Conservation (phyloP, 2,888 invertebrate species). For the Biston stratarius region DNA sequence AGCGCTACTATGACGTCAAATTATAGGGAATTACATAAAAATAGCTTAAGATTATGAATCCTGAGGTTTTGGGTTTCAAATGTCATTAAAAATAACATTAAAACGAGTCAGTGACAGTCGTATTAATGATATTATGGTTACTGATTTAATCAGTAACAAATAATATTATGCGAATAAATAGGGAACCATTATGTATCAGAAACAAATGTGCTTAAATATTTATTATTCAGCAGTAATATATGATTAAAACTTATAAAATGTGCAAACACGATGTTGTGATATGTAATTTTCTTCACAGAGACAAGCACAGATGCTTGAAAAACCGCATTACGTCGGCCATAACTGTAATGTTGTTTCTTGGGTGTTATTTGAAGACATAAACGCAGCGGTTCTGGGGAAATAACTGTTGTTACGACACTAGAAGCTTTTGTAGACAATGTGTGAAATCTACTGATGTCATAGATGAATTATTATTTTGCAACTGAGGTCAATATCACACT, state of each 20-base stretch:
- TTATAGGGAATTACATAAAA: no score
- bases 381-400: slow-evolving; percentile 21
- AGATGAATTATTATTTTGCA: background rate
- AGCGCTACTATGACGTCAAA: no score
- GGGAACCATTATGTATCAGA: no score
- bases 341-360: slow-evolving; percentile 23
- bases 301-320: slow-evolving; percentile 2
- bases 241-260: background rate
- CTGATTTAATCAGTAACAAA: no score
- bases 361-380: slow-evolving; percentile 29
- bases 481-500: no score
- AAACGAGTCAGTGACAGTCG: no score
- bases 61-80: no score
- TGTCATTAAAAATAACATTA: no score
- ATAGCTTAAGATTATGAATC: no score
- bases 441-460: background rate
- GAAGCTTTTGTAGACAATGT: background rate
- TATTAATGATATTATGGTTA: no score
- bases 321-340: slow-evolving; percentile 14
- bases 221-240: background rate
- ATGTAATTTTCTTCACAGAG: slow-evolving; percentile 12
- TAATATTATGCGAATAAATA: no score
- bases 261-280: background rate
- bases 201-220: background rate
- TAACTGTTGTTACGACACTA: slow-evolving; percentile 1